Evolutionary conservation across 2,113 vertebrate species (phyloP).

Genomic region (Protobothrops mucrosquamatus): DNA sequence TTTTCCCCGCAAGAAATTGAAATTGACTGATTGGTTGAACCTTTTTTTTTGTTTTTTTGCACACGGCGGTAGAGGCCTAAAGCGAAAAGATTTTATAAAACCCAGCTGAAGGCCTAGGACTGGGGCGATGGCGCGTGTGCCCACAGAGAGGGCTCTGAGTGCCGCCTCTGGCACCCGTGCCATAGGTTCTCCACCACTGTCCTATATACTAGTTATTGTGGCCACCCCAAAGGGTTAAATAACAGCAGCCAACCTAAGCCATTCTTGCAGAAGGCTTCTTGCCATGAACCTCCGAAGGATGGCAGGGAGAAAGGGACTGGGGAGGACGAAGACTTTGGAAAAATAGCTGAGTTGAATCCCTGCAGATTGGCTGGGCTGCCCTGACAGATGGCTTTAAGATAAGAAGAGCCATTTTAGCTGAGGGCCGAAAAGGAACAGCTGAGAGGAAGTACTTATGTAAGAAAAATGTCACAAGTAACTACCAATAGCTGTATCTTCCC

Average conservation of each 20-base stretch:
- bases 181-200: too few relatives aligned
- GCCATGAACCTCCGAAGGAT: neutral
- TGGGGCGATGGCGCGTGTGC: too few relatives aligned
- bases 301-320: neutral
- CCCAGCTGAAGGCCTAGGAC: too few relatives aligned
- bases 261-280: neutral
- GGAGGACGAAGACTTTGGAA: neutral
- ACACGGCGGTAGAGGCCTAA: too few relatives aligned
- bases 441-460: neutral
- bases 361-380: neutral
- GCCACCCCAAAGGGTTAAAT: neutral
- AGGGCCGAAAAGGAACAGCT: neutral
- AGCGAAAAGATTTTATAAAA: too few relatives aligned
- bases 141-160: too few relatives aligned
- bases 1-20: too few relatives aligned
- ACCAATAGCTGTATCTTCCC: neutral
- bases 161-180: too few relatives aligned
- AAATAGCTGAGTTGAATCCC: neutral
- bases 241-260: neutral
- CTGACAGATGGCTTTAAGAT: neutral
- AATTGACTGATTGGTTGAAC: too few relatives aligned
- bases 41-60: too few relatives aligned
- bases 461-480: neutral
- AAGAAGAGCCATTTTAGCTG: neutral
- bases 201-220: neutral